Evolutionary conservation across 37 sponge, comb jelly and placozoan species (phyloP).

Genomic region (Beroe forskalii): DNA sequence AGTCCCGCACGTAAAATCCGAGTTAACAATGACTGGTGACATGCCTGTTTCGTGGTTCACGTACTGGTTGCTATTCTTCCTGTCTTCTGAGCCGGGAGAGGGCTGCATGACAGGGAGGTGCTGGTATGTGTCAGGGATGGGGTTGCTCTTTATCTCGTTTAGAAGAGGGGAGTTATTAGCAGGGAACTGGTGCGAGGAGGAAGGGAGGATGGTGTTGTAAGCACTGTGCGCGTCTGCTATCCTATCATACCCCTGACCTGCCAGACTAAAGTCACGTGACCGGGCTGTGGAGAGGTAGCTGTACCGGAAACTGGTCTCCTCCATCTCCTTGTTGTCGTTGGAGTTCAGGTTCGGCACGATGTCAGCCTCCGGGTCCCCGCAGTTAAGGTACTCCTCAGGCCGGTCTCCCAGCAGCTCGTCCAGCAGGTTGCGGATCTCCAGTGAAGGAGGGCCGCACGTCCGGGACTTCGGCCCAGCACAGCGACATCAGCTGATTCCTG

Average conservation of each 20-base stretch:
- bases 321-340: slow-evolving; percentile 52
- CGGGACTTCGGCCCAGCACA: slow-evolving; percentile 30
- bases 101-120: slow-evolving; percentile 25
- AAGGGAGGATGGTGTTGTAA: neutral
- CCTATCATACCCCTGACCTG: slow-evolving; percentile 17
- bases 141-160: slow-evolving; percentile 42
- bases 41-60: neutral
- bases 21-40: slow-evolving; percentile 9
- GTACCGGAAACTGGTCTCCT: slow-evolving; percentile 31
- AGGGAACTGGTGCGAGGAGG: neutral
- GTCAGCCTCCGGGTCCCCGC: slow-evolving; percentile 49
- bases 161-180: neutral
- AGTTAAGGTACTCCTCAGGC: slow-evolving; percentile 51
- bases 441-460: slow-evolving; percentile 13
- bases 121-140: slow-evolving; percentile 64
- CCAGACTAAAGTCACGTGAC: neutral
- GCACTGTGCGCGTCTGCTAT: slow-evolving; percentile 57
- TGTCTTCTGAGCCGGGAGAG: neutral
- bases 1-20: slow-evolving; percentile 42
- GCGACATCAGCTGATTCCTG: slow-evolving; percentile 53
- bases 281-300: slow-evolving; percentile 31
- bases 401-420: slow-evolving; percentile 61
- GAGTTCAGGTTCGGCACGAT: slow-evolving; percentile 56
- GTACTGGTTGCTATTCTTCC: slow-evolving; percentile 51
- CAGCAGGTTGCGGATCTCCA: slow-evolving; percentile 23